A percentile compares a stretch with the other conserved stretches of the same genome.
Conservation (phyloP, 2,113 vertebrate species). For the Dunckerocampus dactyliophorus region DNA sequence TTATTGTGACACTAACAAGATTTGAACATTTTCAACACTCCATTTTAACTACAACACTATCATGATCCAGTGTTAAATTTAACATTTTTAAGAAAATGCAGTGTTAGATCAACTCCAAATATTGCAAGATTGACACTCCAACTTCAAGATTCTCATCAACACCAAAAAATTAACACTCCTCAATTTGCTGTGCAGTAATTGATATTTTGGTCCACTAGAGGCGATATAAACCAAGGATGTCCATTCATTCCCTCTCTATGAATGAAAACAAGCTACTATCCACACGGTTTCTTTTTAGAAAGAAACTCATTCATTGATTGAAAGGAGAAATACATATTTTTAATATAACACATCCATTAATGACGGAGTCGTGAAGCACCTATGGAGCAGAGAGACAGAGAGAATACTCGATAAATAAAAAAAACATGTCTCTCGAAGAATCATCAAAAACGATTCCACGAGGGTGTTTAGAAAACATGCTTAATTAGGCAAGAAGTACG, state of each 20-base stretch:
- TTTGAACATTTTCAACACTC: too few relatives aligned
- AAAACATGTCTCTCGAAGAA: conserved; percentile 51
- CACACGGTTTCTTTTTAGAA: neutral
- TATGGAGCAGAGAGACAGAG: conserved; percentile 28
- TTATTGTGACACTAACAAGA: too few relatives aligned
- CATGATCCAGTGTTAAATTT: too few relatives aligned
- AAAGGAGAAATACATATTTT: neutral
- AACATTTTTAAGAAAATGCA: too few relatives aligned
- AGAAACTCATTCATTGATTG: neutral
- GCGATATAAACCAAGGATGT: conserved; percentile 11
- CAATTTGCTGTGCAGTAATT: neutral
- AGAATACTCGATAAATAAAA: conserved; percentile 20
- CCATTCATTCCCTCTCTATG: conserved; percentile 35
- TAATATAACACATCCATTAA: neutral
- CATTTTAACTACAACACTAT: too few relatives aligned
- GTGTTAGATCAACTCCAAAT: too few relatives aligned
- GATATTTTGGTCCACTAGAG: neutral
- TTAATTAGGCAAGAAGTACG: neutral
- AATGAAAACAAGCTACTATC: conserved; percentile 33
- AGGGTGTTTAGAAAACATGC: conserved; percentile 29
- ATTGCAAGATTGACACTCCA: too few relatives aligned
- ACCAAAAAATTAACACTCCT: too few relatives aligned
- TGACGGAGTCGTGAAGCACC: conserved; percentile 17
- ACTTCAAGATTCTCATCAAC: too few relatives aligned
- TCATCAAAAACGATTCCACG: conserved; percentile 10